Evolutionary conservation across 1,140 invertebrate species (phyloP), one percentile per base, ranked within the genome.

Genomic region (Heliconius congener): DNA sequence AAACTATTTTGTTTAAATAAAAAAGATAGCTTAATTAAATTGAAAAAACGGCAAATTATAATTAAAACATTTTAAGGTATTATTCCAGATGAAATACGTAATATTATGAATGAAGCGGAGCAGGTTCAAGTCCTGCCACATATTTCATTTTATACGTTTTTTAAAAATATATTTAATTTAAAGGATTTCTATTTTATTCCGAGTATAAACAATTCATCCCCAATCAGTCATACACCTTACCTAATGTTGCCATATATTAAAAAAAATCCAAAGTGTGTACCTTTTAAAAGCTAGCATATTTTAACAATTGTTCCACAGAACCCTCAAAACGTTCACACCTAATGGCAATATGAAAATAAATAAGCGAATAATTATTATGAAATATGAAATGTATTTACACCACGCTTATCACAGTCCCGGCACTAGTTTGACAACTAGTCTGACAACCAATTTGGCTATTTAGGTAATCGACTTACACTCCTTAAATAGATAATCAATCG

Each of bases 401-500:
- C 60, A 66, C 60, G 5, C 60, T 66, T 66, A 66, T 66, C 60
- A 66, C 60, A 66, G 60, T 27, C 60, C 60, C 30, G 60, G 13
- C 27, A 66, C 60, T 66, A 66, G 60, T n/a, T 66, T 23, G 9
- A 66, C 11, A 73, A 73, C 39, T 73, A 74, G 42, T 52, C n/a
- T 73, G 52, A 73, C 52, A 55, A 71, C 30, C 78, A 79, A 79
- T 79, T 79, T 75, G 78, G 78, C 78, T 79, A 60, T 79, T 79
- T 79, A 79, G 74, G 73, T 79, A 73, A 52, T 71, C n/a, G n/a
- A 27, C 34, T 60, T 50, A 57, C 37, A 42, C 39, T 27, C 39
- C 39, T 30, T 70, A 46, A 71, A 30, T 46, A 60, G 27, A 30
- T 16, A 23, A 60, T 11, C n/a, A 60, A 60, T 60, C n/a, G 9